These are phyloP conservation scores for Acronicta leporina DNA, from an alignment of 2,888 invertebrate species.

Conservation along the genomic window DNA sequence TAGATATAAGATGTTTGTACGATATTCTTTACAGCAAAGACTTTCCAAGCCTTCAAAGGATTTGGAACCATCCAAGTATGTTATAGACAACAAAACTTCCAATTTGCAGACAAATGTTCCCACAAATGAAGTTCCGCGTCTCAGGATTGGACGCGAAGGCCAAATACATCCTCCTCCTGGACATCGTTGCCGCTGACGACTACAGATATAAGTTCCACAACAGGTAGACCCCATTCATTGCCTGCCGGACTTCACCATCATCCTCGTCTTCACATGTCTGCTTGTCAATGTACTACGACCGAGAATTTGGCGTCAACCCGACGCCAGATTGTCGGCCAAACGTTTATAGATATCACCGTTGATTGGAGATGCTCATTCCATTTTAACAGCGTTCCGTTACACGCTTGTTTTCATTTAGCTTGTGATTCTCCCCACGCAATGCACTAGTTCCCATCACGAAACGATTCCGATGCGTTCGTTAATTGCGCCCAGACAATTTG, in stretches of 20 bases:
- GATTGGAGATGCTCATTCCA: slow-evolving; percentile 80
- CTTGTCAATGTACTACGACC: slow-evolving; percentile 64
- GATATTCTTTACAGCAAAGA: slow-evolving; percentile 25
- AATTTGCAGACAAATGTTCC: slow-evolving; percentile 99
- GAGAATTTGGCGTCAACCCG: slow-evolving; percentile 64
- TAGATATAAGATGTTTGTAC: slow-evolving; percentile 32
- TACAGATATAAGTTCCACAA: slow-evolving; percentile 99
- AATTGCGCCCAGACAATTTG: slow-evolving; percentile 85
- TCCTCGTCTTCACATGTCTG: slow-evolving; percentile 58
- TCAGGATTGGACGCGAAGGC: slow-evolving; percentile 99
- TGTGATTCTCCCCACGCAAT: slow-evolving; percentile 85
- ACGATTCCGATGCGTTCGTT: slow-evolving; percentile 77
- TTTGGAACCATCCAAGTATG: slow-evolving; percentile 7
- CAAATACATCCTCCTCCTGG: slow-evolving; percentile 99
- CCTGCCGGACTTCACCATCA: slow-evolving; percentile 67
- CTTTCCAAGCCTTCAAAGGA: background rate
- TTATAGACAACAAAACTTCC: slow-evolving; percentile 61
- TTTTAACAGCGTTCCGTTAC: slow-evolving; percentile 73
- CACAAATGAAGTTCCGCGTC: slow-evolving; percentile 99
- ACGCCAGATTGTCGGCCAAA: slow-evolving; percentile 68
- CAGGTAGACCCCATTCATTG: slow-evolving; percentile 90
- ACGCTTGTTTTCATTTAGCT: slow-evolving; percentile 84
- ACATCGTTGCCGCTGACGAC: slow-evolving; percentile 99
- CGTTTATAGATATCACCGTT: slow-evolving; percentile 74
- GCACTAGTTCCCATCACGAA: slow-evolving; percentile 84